Evolutionary conservation across 2,888 invertebrate species (phyloP).

Genomic region (Orthosia cruda): DNA sequence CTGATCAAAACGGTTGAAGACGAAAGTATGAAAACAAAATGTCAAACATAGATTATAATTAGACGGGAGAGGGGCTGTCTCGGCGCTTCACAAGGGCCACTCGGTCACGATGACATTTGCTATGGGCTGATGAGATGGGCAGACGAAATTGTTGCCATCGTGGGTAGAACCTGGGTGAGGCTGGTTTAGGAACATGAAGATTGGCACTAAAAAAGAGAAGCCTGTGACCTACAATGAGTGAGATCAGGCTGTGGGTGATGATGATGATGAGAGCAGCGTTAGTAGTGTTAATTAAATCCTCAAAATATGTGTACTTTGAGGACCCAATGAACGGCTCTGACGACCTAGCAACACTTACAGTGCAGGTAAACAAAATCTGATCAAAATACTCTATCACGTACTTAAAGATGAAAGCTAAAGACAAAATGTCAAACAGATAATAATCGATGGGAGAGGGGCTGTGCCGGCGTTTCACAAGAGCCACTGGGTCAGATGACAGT

Average conservation of each 20-base stretch:
- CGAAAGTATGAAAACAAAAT: constrained; percentile 62
- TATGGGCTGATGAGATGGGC: too few relatives aligned
- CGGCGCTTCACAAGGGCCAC: constrained; percentile 63
- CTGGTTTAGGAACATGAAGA: too few relatives aligned
- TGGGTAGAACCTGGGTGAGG: too few relatives aligned
- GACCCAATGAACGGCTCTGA: too few relatives aligned
- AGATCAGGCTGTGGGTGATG: too few relatives aligned
- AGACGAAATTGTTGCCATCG: too few relatives aligned
- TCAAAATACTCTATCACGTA: not conserved
- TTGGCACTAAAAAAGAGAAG: too few relatives aligned
- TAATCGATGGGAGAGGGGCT: constrained; percentile 67
- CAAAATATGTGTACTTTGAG: too few relatives aligned
- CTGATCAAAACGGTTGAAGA: constrained; percentile 20
- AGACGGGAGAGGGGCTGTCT: constrained; percentile 65
- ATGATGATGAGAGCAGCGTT: too few relatives aligned
- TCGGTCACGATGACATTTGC: constrained; percentile 65
- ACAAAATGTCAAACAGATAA: constrained; percentile 69
- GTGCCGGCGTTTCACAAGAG: constrained; percentile 65
- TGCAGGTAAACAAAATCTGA: not conserved
- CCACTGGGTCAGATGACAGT: constrained; percentile 66
- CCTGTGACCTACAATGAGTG: too few relatives aligned
- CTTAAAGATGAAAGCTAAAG: constrained; percentile 49
- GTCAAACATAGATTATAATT: constrained; percentile 71
- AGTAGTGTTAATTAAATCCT: too few relatives aligned
- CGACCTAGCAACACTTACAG: not conserved